phyloP scores from a whole-genome alignment of 2,888 invertebrate genomes.

The Volucella inflata region DNA sequence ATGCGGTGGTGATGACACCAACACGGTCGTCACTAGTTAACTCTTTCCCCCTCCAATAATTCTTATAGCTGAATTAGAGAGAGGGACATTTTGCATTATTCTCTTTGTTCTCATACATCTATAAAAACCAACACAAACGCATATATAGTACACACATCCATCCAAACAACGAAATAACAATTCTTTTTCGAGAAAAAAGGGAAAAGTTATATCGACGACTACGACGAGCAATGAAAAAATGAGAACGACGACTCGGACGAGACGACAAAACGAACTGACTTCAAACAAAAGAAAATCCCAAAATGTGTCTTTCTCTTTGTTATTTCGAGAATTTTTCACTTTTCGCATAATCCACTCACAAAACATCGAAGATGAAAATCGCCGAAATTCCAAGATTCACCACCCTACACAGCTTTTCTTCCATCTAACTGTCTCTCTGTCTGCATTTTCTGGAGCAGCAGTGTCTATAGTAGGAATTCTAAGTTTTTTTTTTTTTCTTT shows the following conservation, averaged over 20 bases:
- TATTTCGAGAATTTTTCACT: constrained; percentile 54
- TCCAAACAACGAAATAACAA: constrained; percentile 10
- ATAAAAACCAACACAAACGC: constrained; percentile 13
- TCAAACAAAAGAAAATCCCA: constrained; percentile 58
- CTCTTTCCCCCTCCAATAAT: constrained; percentile 17
- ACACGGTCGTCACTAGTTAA: constrained; percentile 3
- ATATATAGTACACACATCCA: neutral
- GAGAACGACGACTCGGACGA: constrained; percentile 48
- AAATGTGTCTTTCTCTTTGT: constrained; percentile 55
- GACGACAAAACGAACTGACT: constrained; percentile 11
- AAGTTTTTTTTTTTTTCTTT: neutral
- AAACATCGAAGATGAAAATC: neutral
- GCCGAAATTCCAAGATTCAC: too few relatives aligned
- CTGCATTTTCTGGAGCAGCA: constrained; percentile 40
- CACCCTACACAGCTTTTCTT: too few relatives aligned
- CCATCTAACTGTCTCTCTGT: neutral
- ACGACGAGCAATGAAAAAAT: constrained; percentile 36
- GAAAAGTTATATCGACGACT: constrained; percentile 59
- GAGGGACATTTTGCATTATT: constrained; percentile 22
- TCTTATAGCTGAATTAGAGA: constrained; percentile 64
- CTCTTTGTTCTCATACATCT: constrained; percentile 17
- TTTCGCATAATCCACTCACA: constrained; percentile 32
- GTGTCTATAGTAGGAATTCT: constrained; percentile 1
- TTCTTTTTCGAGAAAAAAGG: constrained; percentile 57
- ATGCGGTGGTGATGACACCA: constrained; percentile 68